Evolutionary conservation across 2,888 invertebrate genomes (phyloP), one percentile per base, ranked within the genome.

Genomic region (Acanthoscelides obtectus): DNA sequence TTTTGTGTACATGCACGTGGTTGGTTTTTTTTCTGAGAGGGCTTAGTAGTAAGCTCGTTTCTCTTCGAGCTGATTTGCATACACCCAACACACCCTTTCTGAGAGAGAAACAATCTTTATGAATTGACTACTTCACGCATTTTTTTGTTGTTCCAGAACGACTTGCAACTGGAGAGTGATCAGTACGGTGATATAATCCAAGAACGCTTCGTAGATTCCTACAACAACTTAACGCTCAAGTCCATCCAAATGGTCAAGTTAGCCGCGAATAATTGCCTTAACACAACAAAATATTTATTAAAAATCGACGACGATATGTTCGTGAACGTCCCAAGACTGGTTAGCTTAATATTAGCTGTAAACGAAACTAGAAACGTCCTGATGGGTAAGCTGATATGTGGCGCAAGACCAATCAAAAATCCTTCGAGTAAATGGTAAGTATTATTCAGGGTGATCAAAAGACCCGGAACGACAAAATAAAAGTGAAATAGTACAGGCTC

Each of bases 221-320:
- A 96, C 82, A 93, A 95, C 83, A 96, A 96, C 88, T 87, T 95
- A 76, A 96, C 95, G 0, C 81, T 96, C 22, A 96, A 96, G 83
- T 93, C 94, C 67, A 90, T 94, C 17, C 92, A 94, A 90, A 90
- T 95, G 88, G 83, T 96, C 72, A 95, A 95, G 82, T 93, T 94
- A 92, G 91, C 93, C 22, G 90, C 88, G 5, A 88, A 88, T 64
- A 89, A 91, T 78, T 95, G 95, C 80, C 76, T 75, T 69, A 86
- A 87, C 69, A 86, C 87, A 64, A 76, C 82, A 20, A 81, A 78
- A 68, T 95, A 91, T 86, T 87, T 95, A 22, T 88, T 96, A 84
- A 96, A 96, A 87, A 92, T 93, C 3, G 95, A 96, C 77, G 95
- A 96, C 77, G 96, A 96, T 79, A 94, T 94, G 87, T 95, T 93